Conservation (phyloP, 2,113 vertebrate species). For the Syngnathus typhle region DNA sequence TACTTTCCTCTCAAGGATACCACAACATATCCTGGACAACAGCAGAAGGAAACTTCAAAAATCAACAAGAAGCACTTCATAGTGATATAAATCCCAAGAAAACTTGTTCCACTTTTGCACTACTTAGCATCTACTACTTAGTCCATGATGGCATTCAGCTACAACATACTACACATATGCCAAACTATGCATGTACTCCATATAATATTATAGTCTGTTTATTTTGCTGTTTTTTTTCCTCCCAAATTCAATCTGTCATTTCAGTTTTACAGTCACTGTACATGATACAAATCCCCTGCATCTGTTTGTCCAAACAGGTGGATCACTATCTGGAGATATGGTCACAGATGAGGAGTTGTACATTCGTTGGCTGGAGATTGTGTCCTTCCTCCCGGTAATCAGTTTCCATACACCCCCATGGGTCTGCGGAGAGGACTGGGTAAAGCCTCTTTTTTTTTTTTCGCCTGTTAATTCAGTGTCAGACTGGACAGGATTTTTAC, state of each 20-base stretch:
- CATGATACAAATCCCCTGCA: neutral
- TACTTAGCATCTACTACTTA: neutral
- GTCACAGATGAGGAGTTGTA: conserved; percentile 78
- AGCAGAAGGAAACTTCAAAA: too few species aligned
- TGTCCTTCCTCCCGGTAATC: conserved; percentile 83
- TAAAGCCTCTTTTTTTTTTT: conserved; percentile 33
- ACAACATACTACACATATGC: too few species aligned
- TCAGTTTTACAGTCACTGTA: neutral
- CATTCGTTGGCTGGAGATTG: conserved; percentile 83
- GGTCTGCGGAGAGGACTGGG: conserved; percentile 76
- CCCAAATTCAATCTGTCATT: neutral
- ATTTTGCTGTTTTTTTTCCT: neutral
- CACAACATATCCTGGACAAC: too few species aligned
- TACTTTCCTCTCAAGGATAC: too few species aligned
- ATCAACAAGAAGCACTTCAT: too few species aligned
- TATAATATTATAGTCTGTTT: neutral
- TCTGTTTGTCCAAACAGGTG: conserved; percentile 64
- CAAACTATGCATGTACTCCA: neutral
- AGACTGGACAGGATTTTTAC: too few species aligned
- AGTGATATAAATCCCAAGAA: too few species aligned
- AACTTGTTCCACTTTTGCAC: too few species aligned
- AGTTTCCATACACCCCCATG: conserved; percentile 82
- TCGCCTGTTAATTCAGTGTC: too few species aligned
- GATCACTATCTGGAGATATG: conserved; percentile 66
- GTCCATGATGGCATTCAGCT: neutral